Conservation (phyloP, 2,797 vertebrate genomes). For the Rhynchotus rufescens region DNA sequence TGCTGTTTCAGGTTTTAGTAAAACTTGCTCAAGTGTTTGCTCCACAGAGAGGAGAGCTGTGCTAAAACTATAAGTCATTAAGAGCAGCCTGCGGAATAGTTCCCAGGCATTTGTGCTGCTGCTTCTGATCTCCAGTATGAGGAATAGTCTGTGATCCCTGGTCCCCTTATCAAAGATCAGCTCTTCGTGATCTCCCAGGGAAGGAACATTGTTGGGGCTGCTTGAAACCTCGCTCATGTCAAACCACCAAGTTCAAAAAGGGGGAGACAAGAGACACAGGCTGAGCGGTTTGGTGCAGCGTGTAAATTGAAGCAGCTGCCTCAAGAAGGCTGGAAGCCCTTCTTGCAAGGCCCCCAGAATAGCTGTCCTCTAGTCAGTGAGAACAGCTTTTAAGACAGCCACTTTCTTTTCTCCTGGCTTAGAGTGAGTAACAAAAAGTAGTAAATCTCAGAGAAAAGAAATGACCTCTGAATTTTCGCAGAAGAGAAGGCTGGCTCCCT, state of each 20-base stretch:
- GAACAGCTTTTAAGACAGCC: conserved; percentile 43
- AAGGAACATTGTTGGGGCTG: neutral
- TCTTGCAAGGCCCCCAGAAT: neutral
- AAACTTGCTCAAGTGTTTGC: neutral
- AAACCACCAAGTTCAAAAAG: conserved; percentile 16
- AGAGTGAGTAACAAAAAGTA: conserved; percentile 70
- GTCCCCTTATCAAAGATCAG: neutral
- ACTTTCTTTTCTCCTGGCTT: conserved; percentile 68
- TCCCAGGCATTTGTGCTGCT: neutral
- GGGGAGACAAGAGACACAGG: neutral
- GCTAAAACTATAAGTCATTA: conserved; percentile 31
- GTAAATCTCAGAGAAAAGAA: conserved; percentile 69
- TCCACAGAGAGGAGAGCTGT: conserved; percentile 7
- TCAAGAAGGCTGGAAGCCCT: neutral
- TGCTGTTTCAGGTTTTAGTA: conserved; percentile 32
- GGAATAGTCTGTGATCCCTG: neutral
- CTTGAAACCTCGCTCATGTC: neutral
- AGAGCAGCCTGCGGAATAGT: conserved; percentile 4
- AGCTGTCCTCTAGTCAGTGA: neutral
- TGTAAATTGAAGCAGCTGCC: conserved; percentile 7
- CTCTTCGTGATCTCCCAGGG: neutral
- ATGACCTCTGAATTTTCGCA: conserved; percentile 78
- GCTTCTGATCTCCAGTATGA: neutral
- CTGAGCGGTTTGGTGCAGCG: neutral
- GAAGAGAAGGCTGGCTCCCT: conserved; percentile 33